These are phyloP conservation scores for Noctuana brunneofusca DNA, from an alignment of 2,888 invertebrate species.

Conservation along the genomic window DNA sequence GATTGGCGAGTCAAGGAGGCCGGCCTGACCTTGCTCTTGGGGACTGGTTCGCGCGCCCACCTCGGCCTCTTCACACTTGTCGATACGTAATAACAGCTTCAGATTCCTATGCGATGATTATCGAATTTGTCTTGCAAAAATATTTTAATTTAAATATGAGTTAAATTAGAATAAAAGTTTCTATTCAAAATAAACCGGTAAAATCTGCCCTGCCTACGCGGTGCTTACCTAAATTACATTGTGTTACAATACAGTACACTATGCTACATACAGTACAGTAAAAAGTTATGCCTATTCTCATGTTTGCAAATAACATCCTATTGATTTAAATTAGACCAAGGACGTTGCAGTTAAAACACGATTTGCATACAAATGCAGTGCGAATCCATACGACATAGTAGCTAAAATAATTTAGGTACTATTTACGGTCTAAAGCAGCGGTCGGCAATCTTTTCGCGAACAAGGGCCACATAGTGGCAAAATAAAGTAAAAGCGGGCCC, in stretches of 20 bases:
- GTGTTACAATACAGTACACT: background rate
- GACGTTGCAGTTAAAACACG: conserved; percentile 10
- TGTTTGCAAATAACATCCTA: conserved; percentile 22
- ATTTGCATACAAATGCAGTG: conserved; percentile 14
- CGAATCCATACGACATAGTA: conserved; percentile 6
- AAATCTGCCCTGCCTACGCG: background rate
- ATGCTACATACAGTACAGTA: background rate
- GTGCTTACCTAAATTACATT: background rate
- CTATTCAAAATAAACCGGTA: background rate
- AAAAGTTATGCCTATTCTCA: background rate
- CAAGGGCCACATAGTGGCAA: no score
- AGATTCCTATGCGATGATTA: conserved; percentile 37
- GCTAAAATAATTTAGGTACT: background rate
- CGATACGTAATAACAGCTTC: conserved; percentile 39
- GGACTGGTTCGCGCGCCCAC: conserved; percentile 71
- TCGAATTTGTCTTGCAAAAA: conserved; percentile 19
- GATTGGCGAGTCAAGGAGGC: conserved; percentile 21
- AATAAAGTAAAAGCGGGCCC: no score
- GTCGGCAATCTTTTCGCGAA: no score
- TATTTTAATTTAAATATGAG: no score
- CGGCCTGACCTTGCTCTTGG: conserved; percentile 70
- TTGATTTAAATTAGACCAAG: conserved; percentile 23
- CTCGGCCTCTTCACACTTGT: conserved; percentile 52
- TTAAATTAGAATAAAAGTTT: background rate
- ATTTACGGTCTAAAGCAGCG: background rate